Evolutionary conservation across 1,140 invertebrate genomes (phyloP).

Genomic region (Drosophila tani): DNA sequence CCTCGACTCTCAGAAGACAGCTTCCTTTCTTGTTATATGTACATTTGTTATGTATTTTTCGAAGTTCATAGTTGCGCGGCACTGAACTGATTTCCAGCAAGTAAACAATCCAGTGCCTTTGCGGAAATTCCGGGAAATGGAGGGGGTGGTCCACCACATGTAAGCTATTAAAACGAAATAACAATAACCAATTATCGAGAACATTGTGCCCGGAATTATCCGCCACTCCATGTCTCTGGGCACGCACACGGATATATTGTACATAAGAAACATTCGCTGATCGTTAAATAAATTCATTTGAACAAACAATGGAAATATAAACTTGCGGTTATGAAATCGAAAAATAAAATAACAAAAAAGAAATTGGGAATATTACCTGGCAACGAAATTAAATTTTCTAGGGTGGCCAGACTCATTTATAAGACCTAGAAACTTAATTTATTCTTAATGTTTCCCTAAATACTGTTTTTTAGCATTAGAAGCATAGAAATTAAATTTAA

Average conservation of each 20-base stretch:
- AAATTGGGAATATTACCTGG: neutral
- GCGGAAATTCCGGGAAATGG: conserved; percentile 13
- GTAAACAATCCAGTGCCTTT: conserved; percentile 21
- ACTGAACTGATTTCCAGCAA: conserved; percentile 4
- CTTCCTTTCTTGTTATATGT: neutral
- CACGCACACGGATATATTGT: conserved; percentile 10
- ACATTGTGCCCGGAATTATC: conserved; percentile 34
- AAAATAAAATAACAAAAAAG: no score
- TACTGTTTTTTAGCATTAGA: no score
- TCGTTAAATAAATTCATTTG: conserved; percentile 12
- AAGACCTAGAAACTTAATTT: neutral
- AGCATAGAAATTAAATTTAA: no score
- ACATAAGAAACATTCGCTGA: neutral
- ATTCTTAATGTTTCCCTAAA: neutral
- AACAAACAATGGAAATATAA: conserved; percentile 33
- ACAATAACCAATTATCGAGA: conserved; percentile 38
- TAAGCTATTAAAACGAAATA: conserved; percentile 51
- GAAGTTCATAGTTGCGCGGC: conserved; percentile 6
- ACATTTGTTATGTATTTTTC: neutral
- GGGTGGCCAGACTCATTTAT: neutral
- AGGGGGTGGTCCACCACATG: conserved; percentile 42
- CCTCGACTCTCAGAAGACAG: neutral
- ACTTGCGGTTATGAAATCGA: neutral
- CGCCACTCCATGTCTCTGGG: conserved; percentile 11
- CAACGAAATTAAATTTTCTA: neutral